phyloP scores from a whole-genome alignment of 2,797 vertebrate genomes.

The Girardinus metallicus region DNA sequence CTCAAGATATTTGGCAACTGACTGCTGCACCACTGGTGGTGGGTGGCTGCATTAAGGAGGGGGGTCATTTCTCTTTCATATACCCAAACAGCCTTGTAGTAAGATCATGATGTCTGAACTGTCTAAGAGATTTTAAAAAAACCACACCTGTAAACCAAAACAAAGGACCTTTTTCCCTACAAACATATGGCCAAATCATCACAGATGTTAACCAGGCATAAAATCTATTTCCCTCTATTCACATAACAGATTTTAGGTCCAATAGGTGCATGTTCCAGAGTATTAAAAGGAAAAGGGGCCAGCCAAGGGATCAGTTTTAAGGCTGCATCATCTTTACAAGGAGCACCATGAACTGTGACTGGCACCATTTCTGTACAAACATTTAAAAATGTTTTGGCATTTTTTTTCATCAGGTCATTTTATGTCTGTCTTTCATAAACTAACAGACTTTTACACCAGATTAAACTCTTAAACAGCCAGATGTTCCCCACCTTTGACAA shows the following conservation, averaged over 20 bases:
- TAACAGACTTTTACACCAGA: background rate
- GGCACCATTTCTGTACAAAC: background rate
- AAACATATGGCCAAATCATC: background rate
- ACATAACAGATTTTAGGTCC: background rate
- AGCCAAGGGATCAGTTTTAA: background rate
- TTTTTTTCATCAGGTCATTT: background rate
- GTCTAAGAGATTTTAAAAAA: background rate
- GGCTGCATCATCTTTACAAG: background rate
- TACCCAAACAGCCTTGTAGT: too few species aligned
- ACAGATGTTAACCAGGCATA: background rate
- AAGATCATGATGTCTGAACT: background rate
- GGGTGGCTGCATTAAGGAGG: background rate
- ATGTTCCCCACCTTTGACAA: background rate
- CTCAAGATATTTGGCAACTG: background rate
- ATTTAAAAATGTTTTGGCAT: background rate
- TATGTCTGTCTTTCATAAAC: background rate
- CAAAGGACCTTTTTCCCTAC: background rate
- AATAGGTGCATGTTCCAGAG: background rate
- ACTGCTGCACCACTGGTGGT: background rate
- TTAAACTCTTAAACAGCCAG: background rate
- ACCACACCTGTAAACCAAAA: background rate
- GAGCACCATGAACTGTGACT: background rate
- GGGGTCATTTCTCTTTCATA: background rate
- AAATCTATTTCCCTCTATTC: background rate
- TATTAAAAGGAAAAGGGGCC: background rate